phyloP scores from a whole-genome alignment of 2,888 invertebrate species.

The Alviniconcha strummeri region DNA sequence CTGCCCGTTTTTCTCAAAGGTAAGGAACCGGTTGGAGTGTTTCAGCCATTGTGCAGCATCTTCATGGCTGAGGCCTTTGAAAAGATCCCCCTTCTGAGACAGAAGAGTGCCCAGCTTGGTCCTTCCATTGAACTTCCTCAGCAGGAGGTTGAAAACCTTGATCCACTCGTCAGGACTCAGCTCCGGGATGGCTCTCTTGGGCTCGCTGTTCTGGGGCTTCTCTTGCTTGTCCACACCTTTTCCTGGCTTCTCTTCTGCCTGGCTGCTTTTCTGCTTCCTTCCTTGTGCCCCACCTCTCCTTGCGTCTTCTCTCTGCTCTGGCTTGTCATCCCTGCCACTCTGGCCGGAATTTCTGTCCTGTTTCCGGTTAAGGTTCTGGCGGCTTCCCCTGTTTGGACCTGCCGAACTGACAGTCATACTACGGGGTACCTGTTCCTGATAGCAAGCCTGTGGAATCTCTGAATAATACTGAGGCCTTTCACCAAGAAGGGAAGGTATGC shows the following conservation, averaged over 20 bases:
- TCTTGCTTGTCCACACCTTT: background rate
- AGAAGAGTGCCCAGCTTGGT: slow-evolving; percentile 30
- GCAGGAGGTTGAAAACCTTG: slow-evolving; percentile 15
- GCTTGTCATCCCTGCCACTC: background rate
- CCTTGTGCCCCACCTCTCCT: background rate
- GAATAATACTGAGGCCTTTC: no score
- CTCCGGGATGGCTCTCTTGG: background rate
- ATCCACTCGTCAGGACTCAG: slow-evolving; percentile 22
- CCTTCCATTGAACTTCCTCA: slow-evolving; percentile 17
- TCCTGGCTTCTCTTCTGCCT: background rate
- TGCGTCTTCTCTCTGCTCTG: background rate
- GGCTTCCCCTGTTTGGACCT: background rate
- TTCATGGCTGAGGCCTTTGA: slow-evolving; percentile 18
- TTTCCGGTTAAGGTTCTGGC: background rate
- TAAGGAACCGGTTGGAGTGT: slow-evolving; percentile 18
- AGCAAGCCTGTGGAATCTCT: no score
- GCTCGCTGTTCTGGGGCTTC: no score
- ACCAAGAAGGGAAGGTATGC: background rate
- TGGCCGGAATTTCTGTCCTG: background rate
- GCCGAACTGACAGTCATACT: background rate
- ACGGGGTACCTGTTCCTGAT: background rate
- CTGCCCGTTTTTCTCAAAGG: slow-evolving; percentile 17
- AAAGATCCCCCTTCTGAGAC: slow-evolving; percentile 3
- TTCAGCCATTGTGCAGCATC: slow-evolving; percentile 21
- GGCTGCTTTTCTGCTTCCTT: background rate